phyloP scores from a whole-genome alignment of 2,113 vertebrate genomes.

The Sialia sialis region DNA sequence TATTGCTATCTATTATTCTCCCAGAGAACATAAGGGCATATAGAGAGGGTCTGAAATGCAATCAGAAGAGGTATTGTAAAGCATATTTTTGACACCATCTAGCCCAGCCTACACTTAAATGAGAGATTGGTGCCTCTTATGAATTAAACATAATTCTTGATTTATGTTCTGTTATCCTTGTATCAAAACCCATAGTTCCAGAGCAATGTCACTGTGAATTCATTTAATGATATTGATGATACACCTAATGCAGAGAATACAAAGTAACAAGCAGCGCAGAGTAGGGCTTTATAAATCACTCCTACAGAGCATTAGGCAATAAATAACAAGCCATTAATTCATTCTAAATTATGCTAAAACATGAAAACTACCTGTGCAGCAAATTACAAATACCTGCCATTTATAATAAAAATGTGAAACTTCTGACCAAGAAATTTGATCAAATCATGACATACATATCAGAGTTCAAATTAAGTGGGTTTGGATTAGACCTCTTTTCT shows the following conservation, averaged over 20 bases:
- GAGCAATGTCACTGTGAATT: constrained; percentile 74
- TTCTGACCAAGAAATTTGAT: constrained; percentile 39
- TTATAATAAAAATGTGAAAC: constrained; percentile 25
- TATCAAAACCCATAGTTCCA: constrained; percentile 73
- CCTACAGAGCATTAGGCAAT: constrained; percentile 57
- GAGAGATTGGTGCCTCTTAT: constrained; percentile 74
- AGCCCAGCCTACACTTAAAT: constrained; percentile 65
- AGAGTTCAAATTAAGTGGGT: constrained; percentile 1
- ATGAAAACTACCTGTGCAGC: constrained; percentile 57
- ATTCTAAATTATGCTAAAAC: constrained; percentile 66
- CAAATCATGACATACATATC: neutral
- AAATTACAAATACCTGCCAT: constrained; percentile 43
- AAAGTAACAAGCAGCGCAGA: constrained; percentile 58
- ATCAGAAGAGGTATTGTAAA: constrained; percentile 75
- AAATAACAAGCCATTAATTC: constrained; percentile 73
- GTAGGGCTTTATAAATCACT: constrained; percentile 71
- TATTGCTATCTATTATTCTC: constrained; percentile 61
- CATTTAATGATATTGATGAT: constrained; percentile 77
- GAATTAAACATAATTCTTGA: constrained; percentile 80
- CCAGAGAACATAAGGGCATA: constrained; percentile 2
- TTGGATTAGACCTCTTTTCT: neutral
- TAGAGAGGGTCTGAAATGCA: constrained; percentile 49
- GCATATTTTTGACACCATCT: constrained; percentile 69
- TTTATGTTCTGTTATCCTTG: constrained; percentile 74
- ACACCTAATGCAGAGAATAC: constrained; percentile 61